Evolutionary conservation across 1,140 invertebrate species (phyloP), one percentile per base, ranked within the genome.

Genomic region (Stratiolaelaps scimitus): DNA sequence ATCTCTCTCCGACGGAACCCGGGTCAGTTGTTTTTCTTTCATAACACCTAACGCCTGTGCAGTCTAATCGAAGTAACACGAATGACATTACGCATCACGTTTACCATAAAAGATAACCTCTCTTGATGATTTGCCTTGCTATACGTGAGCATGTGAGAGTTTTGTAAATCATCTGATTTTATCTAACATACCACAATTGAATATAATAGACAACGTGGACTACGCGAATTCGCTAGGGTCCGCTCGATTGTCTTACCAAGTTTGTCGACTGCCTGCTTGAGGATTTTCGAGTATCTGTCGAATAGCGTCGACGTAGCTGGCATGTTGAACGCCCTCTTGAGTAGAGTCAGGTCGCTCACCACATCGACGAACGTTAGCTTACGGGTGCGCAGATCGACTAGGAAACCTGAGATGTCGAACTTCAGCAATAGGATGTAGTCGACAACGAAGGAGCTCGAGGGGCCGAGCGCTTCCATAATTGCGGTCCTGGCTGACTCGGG

Each of bases 281-380:
- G 34, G 2, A 60, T 23, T 15, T 60, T 60, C 15, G 53, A 60
- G 26, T 60, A 60, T 15, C 26, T 60, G 23, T 60, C 53, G 23
- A 60, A 26, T 17, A 60, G 1, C 15, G n/a, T 60, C 20, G 53
- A 60, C 26, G 26, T 60, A 15, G 53, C 1, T 15, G 53, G 23
- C 23, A 60, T 17, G 53, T 10, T 26, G 23, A 60, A 60, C 15
- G 53, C 53, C 13, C 53, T 26, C 34, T 60, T 60, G n/a, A 60
- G 23, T 26, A 60, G 53, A 2, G 53, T 20, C 4, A 60, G n/a
- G 23, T 60, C 53, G 17, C 53, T 34, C 4, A 60, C 53, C 2
- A 60, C 53, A 26, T 60, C 23, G 23, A 60, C 53, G 53, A 60
- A 60, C 26, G 53, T 60, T 34, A 60, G 34, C 10, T 60, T 60